These are phyloP conservation scores for Nomada goodeniana DNA, from an alignment of 2,888 invertebrate genomes.

Conservation along the genomic window DNA sequence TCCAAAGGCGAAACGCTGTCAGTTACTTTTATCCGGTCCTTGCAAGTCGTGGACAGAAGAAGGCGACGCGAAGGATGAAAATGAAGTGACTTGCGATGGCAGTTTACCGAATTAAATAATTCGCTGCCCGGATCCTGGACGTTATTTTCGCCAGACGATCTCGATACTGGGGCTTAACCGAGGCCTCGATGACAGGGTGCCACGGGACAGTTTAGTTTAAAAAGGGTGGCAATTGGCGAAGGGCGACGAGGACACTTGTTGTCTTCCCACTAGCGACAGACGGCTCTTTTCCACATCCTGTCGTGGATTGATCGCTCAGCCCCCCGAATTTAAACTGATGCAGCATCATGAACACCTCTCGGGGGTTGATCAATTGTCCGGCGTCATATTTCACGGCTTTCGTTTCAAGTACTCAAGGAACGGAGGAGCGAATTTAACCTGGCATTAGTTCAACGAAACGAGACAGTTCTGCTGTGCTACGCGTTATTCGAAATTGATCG, in stretches of 20 bases:
- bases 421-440: not conserved
- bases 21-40: too few species aligned
- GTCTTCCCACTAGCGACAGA: conserved; percentile 64
- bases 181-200: conserved; percentile 1
- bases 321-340: conserved; percentile 39
- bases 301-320: conserved; percentile 17
- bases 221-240: conserved; percentile 40
- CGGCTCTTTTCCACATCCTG: conserved; percentile 69
- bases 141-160: conserved; percentile 26
- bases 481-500: not conserved
- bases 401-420: conserved; percentile 1
- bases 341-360: conserved; percentile 34
- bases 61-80: too few species aligned
- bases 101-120: not conserved
- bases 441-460: not conserved
- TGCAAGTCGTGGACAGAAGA: too few species aligned
- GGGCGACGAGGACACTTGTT: conserved; percentile 68
- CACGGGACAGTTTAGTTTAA: conserved; percentile 31
- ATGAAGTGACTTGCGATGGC: too few species aligned
- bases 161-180: conserved; percentile 15
- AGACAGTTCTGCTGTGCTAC: conserved; percentile 1
- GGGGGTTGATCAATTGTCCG: conserved; percentile 34
- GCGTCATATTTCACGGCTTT: conserved; percentile 50
- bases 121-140: not conserved
- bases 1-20: too few species aligned